Conservation (phyloP, 2,797 vertebrate genomes). For the Cuculus canorus region DNA sequence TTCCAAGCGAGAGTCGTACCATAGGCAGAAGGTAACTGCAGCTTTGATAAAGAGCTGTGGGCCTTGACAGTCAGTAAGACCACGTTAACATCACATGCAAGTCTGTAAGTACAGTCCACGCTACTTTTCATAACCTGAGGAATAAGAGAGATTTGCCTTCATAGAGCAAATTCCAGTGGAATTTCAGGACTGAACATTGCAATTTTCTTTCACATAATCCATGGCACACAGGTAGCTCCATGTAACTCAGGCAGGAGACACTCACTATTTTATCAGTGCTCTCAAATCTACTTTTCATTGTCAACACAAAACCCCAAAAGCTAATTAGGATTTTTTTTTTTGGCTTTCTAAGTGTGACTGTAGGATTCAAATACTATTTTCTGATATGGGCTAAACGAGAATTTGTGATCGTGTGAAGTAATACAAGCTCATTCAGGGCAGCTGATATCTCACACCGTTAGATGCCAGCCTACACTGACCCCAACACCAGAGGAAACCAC, state of each 20-base stretch:
- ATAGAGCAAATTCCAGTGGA: background rate
- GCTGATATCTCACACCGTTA: accelerated
- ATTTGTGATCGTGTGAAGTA: background rate
- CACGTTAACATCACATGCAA: background rate
- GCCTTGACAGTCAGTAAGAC: background rate
- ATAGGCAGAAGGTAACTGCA: background rate
- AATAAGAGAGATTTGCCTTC: background rate
- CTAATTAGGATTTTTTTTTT: background rate
- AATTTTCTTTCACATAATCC: background rate
- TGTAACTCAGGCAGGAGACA: background rate
- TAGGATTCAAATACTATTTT: background rate
- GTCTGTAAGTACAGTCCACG: background rate
- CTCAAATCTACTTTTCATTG: background rate
- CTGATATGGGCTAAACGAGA: background rate
- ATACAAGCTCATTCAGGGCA: background rate
- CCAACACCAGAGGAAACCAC: background rate
- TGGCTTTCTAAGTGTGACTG: background rate
- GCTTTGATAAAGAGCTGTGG: background rate
- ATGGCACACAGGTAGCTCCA: accelerated
- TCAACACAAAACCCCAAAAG: background rate
- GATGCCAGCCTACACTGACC: background rate
- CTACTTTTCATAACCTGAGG: background rate
- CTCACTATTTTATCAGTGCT: background rate
- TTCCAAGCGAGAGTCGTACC: background rate
- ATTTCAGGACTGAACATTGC: background rate